These are phyloP conservation scores for Seladonia tumulorum DNA, from an alignment of 2,888 invertebrate species.

Conservation along the genomic window DNA sequence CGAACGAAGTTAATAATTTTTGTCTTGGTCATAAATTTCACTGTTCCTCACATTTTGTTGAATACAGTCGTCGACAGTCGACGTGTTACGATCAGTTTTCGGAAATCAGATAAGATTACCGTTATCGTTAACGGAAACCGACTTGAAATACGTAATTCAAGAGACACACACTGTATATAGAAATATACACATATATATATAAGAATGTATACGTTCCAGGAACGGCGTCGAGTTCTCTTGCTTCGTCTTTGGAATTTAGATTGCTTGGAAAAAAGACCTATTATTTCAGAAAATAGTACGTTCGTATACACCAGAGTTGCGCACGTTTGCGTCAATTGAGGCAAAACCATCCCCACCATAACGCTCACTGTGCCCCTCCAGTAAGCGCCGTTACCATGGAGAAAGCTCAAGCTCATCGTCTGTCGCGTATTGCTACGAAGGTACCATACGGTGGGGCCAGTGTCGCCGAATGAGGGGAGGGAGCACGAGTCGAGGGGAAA, in stretches of 20 bases:
- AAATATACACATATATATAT: too few species aligned
- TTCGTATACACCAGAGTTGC: too few species aligned
- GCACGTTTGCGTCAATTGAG: too few species aligned
- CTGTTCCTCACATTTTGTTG: background rate
- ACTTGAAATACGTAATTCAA: constrained; percentile 13
- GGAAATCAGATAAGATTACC: constrained; percentile 32
- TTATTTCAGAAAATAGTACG: background rate
- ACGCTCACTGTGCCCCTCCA: too few species aligned
- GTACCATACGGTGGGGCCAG: too few species aligned
- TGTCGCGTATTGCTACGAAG: too few species aligned
- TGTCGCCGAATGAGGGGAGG: too few species aligned
- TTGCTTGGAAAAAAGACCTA: background rate
- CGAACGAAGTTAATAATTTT: background rate
- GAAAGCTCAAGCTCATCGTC: too few species aligned
- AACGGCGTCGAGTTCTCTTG: background rate
- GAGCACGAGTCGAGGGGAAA: too few species aligned
- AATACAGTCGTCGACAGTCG: background rate
- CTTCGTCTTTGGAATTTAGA: background rate
- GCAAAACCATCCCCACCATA: too few species aligned
- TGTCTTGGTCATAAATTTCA: background rate
- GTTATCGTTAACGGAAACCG: background rate
- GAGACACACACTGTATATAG: background rate
- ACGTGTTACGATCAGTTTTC: background rate
- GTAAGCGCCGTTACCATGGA: too few species aligned
- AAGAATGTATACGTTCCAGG: background rate